Base-by-base conservation (phyloP, 2,888 invertebrate genomes). In the Hedychridium roseum region DNA sequence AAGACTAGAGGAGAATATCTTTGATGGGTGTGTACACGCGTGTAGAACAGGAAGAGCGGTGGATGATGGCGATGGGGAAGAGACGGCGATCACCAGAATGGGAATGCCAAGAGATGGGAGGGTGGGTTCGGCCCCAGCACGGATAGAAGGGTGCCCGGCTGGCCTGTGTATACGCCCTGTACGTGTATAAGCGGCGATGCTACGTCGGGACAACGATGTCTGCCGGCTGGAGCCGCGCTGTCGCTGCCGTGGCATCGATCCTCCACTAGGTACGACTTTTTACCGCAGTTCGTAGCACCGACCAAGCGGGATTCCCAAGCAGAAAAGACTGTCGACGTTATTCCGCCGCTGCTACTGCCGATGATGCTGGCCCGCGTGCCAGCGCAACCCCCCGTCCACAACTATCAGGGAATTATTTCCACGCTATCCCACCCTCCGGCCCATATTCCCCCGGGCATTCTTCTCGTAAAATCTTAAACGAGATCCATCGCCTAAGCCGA, bases 151-250 rank as follows among this genome's bases (percentile, higher is more conserved):
- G 27, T 41, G 21, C 17, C 16, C 37, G 6, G 12, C 14, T 3
- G 2, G 7, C 6, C 6, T 20, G n/a, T 36, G n/a, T 17, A 17
- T 17, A 17, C 11, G 3, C 16, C 28, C 11, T 15, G 6, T 27
- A 2, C n/a, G 21, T 28, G 20, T 47, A 35, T 2, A n/a, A 21
- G n/a, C 17, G 36, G 4, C 36, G 4, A 4, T 28, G 36, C 44
- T 43, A 37, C 43, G 49, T 35, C 47, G 54, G 43, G 50, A 47
- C 35, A 41, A 42, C 54, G 54, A 55, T 47, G 60, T 64, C 57
- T 60, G 61, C 50, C 38, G 49, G 54, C 71, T 71, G 74, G 72
- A 74, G 75, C 74, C 74, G 68, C 71, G 65, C 62, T 73, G 74
- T 74, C 74, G 72, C 73, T 66, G 63, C 65, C 60, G 62, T 60